A percentile compares a stretch with the other conserved stretches of the same genome.
These are phyloP conservation scores for Brachyopa scutellaris DNA, from an alignment of 2,888 invertebrate species.

Conservation along the genomic window DNA sequence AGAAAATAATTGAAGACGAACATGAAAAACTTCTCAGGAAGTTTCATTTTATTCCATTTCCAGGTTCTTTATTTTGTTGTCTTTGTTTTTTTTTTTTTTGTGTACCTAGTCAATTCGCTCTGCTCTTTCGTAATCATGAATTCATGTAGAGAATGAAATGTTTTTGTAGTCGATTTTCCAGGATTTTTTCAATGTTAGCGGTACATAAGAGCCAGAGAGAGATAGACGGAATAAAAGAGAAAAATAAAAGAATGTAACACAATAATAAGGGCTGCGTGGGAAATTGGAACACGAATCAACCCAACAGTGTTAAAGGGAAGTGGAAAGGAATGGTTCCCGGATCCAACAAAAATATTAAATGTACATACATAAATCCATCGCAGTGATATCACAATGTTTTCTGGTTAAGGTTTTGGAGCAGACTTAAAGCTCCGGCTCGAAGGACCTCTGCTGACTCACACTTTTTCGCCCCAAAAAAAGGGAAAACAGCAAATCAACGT, in stretches of 20 bases:
- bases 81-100: background rate
- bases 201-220: slow-evolving; percentile 29
- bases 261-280: slow-evolving; percentile 34
- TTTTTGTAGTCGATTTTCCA: background rate
- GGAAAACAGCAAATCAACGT: no score
- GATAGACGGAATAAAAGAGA: background rate
- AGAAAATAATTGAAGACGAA: slow-evolving; percentile 52
- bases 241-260: slow-evolving; percentile 4
- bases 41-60: slow-evolving; percentile 48
- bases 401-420: slow-evolving; percentile 3
- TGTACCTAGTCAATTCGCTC: no score
- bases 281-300: slow-evolving; percentile 31
- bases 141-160: background rate
- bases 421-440: background rate
- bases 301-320: background rate
- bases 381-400: slow-evolving; percentile 10
- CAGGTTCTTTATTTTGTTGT: background rate
- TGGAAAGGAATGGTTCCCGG: background rate
- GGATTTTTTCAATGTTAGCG: slow-evolving; percentile 54
- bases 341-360: slow-evolving; percentile 9
- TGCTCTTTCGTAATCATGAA: slow-evolving; percentile 35
- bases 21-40: slow-evolving; percentile 57
- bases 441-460: background rate
- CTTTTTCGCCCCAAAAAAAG: no score
- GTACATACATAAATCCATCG: slow-evolving; percentile 8